phyloP scores from a whole-genome alignment of 2,888 invertebrate genomes.

The Parnassius apollo region DNA sequence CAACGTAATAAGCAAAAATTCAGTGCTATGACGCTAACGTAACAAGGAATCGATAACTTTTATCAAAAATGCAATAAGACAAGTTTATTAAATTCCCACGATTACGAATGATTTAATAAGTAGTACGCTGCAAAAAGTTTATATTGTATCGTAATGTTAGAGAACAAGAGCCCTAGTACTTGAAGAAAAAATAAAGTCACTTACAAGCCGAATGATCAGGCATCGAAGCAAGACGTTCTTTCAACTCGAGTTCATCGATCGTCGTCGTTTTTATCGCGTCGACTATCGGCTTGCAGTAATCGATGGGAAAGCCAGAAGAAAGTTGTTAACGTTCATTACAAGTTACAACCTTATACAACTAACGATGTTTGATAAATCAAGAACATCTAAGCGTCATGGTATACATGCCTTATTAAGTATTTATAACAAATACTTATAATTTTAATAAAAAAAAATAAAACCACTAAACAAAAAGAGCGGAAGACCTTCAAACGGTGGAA shows the following conservation, averaged over 20 bases:
- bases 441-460: no score
- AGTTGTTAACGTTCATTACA: conserved; percentile 35
- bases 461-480: no score
- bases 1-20: conserved; percentile 6
- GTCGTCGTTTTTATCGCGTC: conserved; percentile 57
- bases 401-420: background rate
- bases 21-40: conserved; percentile 13
- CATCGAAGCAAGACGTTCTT: conserved; percentile 72
- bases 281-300: conserved; percentile 54
- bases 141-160: conserved; percentile 9
- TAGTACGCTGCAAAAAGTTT: conserved; percentile 9
- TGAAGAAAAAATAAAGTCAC: conserved; percentile 9
- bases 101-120: conserved; percentile 39
- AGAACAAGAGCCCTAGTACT: conserved; percentile 16
- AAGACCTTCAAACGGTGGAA: no score
- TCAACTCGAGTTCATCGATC: conserved; percentile 73
- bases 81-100: conserved; percentile 45
- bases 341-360: conserved; percentile 9
- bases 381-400: background rate
- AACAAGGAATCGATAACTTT: conserved; percentile 24
- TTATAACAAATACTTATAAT: no score
- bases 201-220: conserved; percentile 41
- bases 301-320: conserved; percentile 63
- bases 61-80: conserved; percentile 30
- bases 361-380: conserved; percentile 8